Percentiles rank a stretch among this genome's conserved stretches.
These are phyloP conservation scores for Dasyprocta punctata DNA, from an alignment of 2,113 vertebrate species.

Conservation along the genomic window DNA sequence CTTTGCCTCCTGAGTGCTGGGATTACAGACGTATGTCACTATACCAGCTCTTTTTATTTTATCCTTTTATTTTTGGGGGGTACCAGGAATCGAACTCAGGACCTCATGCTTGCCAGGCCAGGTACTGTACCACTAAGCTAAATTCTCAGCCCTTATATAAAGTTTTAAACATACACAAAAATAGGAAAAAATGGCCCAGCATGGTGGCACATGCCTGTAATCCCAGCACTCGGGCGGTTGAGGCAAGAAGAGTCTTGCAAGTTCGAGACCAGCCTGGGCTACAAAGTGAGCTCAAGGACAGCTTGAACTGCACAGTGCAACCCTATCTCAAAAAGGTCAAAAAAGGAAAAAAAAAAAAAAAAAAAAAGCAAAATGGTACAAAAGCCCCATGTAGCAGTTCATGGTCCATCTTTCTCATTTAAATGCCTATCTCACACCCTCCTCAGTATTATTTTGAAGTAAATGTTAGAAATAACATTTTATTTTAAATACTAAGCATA, in stretches of 20 bases:
- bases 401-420: not conserved
- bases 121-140: too few relatives aligned
- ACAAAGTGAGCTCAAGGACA: too few relatives aligned
- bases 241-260: too few relatives aligned
- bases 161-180: constrained; percentile 24
- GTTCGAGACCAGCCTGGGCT: too few relatives aligned
- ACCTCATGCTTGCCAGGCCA: too few relatives aligned
- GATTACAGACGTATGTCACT: not conserved
- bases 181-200: not conserved
- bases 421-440: not conserved
- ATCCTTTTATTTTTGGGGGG: not conserved
- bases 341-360: not conserved
- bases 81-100: too few relatives aligned
- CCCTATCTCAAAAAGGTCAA: not conserved
- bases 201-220: too few relatives aligned
- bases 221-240: too few relatives aligned
- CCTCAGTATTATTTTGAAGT: not conserved
- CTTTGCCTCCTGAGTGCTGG: not conserved
- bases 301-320: too few relatives aligned
- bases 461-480: not conserved
- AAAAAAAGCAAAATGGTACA: not conserved
- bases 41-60: not conserved
- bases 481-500: not conserved
- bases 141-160: not conserved
- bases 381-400: not conserved